phyloP scores from a whole-genome alignment of 2,113 vertebrate species.

The Ahaetulla prasina region DNA sequence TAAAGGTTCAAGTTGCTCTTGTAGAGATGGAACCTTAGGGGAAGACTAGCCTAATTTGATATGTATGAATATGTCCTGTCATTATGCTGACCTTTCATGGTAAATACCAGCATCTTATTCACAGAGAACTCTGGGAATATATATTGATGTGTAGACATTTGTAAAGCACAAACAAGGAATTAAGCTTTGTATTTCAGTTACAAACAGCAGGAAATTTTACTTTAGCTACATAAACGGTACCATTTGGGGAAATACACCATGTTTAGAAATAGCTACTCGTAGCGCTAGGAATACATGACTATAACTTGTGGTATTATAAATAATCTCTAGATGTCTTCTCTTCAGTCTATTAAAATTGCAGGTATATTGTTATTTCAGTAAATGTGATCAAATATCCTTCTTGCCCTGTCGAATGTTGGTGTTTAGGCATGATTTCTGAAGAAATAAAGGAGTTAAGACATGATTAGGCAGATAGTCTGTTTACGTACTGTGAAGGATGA shows the following conservation, averaged over 20 bases:
- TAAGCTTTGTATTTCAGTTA: slow-evolving; percentile 35
- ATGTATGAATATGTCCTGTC: neutral
- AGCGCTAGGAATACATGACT: slow-evolving; percentile 41
- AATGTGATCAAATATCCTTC: neutral
- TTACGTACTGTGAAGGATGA: neutral
- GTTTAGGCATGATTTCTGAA: neutral
- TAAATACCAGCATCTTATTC: slow-evolving; percentile 6
- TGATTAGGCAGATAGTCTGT: neutral
- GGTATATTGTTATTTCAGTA: rapidly evolving
- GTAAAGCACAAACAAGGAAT: slow-evolving; percentile 33
- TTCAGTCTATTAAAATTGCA: rapidly evolving
- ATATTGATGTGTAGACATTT: slow-evolving; percentile 27
- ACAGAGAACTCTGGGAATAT: slow-evolving; percentile 32
- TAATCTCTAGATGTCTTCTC: slow-evolving; percentile 6
- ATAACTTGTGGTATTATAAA: slow-evolving; percentile 23
- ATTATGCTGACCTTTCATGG: neutral
- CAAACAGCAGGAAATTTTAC: slow-evolving; percentile 36
- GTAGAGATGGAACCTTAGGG: neutral
- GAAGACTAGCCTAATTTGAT: slow-evolving; percentile 1
- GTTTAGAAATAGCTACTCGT: slow-evolving; percentile 44
- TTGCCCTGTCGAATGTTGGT: neutral
- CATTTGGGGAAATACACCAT: slow-evolving; percentile 34
- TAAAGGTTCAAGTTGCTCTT: neutral
- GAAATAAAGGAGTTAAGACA: neutral
- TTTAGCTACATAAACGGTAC: slow-evolving; percentile 40